These are phyloP conservation scores for Taenaris catops DNA, from an alignment of 2,888 invertebrate genomes.

Conservation along the genomic window DNA sequence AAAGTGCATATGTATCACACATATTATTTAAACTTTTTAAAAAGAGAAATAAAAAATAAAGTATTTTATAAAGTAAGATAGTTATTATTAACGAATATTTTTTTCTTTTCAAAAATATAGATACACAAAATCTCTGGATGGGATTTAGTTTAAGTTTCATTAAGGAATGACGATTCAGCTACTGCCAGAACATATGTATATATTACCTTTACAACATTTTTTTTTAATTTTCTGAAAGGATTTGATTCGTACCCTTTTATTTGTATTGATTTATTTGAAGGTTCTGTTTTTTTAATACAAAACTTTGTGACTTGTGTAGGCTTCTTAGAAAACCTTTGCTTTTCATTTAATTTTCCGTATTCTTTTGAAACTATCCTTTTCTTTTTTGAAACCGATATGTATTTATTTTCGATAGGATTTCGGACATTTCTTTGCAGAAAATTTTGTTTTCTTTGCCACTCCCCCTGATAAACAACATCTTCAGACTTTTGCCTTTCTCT, in stretches of 20 bases:
- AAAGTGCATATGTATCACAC: too few relatives aligned
- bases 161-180: too few relatives aligned
- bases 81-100: too few relatives aligned
- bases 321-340: slow-evolving; percentile 1
- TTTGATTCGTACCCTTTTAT: not conserved
- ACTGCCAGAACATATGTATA: not conserved
- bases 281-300: not conserved
- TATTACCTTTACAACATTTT: slow-evolving; percentile 34
- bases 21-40: too few relatives aligned
- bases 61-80: too few relatives aligned
- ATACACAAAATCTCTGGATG: too few relatives aligned
- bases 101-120: too few relatives aligned
- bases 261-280: not conserved
- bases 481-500: slow-evolving; percentile 48
- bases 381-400: not conserved
- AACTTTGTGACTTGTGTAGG: not conserved
- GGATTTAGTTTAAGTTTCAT: too few relatives aligned
- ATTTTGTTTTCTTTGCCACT: slow-evolving; percentile 44
- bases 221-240: slow-evolving; percentile 10
- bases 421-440: slow-evolving; percentile 2
- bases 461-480: slow-evolving; percentile 64
- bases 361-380: slow-evolving; percentile 3
- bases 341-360: not conserved
- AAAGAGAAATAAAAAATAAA: too few relatives aligned
- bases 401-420: slow-evolving; percentile 5